Percentiles rank a stretch among this genome's conserved stretches.
phyloP scores from a whole-genome alignment of 2,888 invertebrate species.

The Chalcosyrphus nemorum region DNA sequence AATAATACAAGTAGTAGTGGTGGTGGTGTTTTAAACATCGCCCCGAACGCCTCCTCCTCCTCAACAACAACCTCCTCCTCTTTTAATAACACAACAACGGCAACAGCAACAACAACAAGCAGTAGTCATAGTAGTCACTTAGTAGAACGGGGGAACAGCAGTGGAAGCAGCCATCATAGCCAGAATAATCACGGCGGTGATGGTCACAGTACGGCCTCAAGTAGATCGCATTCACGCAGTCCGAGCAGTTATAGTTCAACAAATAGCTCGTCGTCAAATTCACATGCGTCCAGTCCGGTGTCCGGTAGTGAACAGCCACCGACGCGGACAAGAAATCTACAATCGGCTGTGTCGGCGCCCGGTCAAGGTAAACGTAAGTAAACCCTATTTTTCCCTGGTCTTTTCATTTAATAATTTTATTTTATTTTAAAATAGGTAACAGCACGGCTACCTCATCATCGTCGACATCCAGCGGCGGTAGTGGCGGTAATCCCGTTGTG shows the following conservation, averaged over 20 bases:
- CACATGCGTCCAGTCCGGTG: conserved; percentile 81
- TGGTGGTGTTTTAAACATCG: conserved; percentile 79
- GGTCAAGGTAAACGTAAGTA: conserved; percentile 74
- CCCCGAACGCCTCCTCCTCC: conserved; percentile 73
- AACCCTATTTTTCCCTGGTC: too few relatives aligned
- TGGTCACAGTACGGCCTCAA: conserved; percentile 83
- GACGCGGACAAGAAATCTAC: conserved; percentile 81
- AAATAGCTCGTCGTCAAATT: conserved; percentile 81
- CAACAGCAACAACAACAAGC: conserved; percentile 57
- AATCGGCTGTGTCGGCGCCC: conserved; percentile 82
- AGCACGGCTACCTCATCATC: conserved; percentile 73
- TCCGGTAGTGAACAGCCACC: conserved; percentile 79
- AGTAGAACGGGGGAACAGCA: conserved; percentile 74
- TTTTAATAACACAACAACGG: conserved; percentile 67
- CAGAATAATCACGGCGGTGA: conserved; percentile 79
- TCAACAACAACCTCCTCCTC: too few relatives aligned
- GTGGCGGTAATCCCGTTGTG: conserved; percentile 81
- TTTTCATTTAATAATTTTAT: not conserved
- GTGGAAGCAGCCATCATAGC: conserved; percentile 79
- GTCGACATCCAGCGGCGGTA: conserved; percentile 79
- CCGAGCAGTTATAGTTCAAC: conserved; percentile 82
- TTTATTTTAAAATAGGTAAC: conserved; percentile 74
- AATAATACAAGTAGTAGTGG: conserved; percentile 75
- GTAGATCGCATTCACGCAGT: conserved; percentile 84
- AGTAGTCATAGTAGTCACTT: conserved; percentile 75